Percentiles rank a stretch among this genome's conserved stretches.
phyloP scores from a whole-genome alignment of 2,888 invertebrate species.

The Tenodera sinensis region DNA sequence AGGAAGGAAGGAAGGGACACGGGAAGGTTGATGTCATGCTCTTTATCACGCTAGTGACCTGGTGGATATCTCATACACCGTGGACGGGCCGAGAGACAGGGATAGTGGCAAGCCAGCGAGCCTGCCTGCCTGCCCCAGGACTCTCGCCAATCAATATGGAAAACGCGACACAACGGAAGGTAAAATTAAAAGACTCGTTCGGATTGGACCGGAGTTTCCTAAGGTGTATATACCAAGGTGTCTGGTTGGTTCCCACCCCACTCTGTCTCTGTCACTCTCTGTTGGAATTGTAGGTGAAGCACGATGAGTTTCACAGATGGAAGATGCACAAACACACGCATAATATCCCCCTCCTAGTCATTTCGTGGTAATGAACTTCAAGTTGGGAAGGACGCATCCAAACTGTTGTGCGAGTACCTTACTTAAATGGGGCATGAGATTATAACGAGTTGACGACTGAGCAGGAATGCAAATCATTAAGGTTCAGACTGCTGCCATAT shows the following conservation, averaged over 20 bases:
- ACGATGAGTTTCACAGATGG: background rate
- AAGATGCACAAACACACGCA: background rate
- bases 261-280: background rate
- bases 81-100: background rate
- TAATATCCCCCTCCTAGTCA: background rate
- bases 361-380: background rate
- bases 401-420: background rate
- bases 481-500: background rate
- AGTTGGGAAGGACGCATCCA: background rate
- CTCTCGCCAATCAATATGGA: slow-evolving; percentile 24
- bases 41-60: background rate
- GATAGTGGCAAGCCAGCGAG: background rate
- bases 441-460: background rate
- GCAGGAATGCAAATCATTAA: background rate
- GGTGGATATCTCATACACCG: background rate
- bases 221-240: slow-evolving; percentile 8
- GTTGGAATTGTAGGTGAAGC: background rate
- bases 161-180: slow-evolving; percentile 10
- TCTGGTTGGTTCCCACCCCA: slow-evolving; percentile 18
- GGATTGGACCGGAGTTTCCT: slow-evolving; percentile 19
- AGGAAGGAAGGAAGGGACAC: background rate
- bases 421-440: background rate
- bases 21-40: background rate
- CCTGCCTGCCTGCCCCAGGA: background rate
- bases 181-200: slow-evolving; percentile 16